Base-by-base conservation (phyloP, 2,797 vertebrate species). In the Catostomus latipinnis region DNA sequence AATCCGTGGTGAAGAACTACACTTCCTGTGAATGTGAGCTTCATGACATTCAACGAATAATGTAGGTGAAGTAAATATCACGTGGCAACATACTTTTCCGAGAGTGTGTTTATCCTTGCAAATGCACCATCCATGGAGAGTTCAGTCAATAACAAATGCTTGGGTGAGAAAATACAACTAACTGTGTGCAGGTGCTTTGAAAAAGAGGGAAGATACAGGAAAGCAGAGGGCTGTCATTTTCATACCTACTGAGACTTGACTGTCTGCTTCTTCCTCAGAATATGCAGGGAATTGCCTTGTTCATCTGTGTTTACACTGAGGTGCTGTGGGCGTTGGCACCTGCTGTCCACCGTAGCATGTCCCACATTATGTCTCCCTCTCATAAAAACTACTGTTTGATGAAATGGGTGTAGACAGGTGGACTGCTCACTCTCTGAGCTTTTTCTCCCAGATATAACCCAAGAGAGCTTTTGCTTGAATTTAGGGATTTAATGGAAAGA, bases 31-130 rank as follows among this genome's bases (percentile, higher is more conserved):
- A 34, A 34, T 76, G 16, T 14, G 53, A 61, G 58, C 11, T 72
- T 56, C 9, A 48, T 46, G 74, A 76, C 63, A 52, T 45, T 76
- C 61, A 16, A 12, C 13, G n/a, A 46, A 71, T 58, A 34, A 34
- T 34, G 34, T 34, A 8, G 54, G 8, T 34, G 45, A 60, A 79
- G 65, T 49, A 10, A 48, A 69, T 22, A 65, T 22, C 57, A 49
- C 4, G 12, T 72, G 68, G 9, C 34, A 18, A 45, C 63, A 16
- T 22, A 52, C 12, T 49, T 72, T 65, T 54, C 12, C 6, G 61
- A n/a, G 54, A 22, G 54, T 60, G 66, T 84, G 45, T 83, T 77
- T 83, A 74, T 71, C 45, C 73, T 43, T 11, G 13, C 58, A 34
- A 48, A 10, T 12, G 54, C 49, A 45, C 58, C 54, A 14, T 43